A percentile compares a stretch with the other conserved stretches of the same genome.
phyloP scores from a whole-genome alignment of 2,113 vertebrate species.

The Clarias macrocephalus region DNA sequence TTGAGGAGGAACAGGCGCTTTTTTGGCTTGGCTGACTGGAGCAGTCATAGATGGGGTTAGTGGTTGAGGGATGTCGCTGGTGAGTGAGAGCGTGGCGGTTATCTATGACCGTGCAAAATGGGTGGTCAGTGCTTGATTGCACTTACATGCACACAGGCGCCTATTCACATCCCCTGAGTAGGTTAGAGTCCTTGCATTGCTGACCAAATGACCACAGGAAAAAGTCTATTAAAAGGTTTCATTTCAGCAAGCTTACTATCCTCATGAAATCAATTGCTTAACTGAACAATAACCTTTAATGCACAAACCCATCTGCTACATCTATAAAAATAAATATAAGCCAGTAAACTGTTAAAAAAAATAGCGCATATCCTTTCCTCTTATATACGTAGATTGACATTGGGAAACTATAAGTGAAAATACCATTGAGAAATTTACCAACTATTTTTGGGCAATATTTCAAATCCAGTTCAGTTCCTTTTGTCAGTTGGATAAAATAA shows the following conservation, averaged over 20 bases:
- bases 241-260: background rate
- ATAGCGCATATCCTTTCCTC: background rate
- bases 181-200: conserved; percentile 4
- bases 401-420: background rate
- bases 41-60: conserved; percentile 15
- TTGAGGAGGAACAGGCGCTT: conserved; percentile 3
- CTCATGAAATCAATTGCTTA: conserved; percentile 25
- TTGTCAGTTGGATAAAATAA: conserved; percentile 6
- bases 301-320: background rate
- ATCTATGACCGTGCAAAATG: conserved; percentile 24
- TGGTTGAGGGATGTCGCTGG: conserved; percentile 7
- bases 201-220: conserved; percentile 35
- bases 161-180: conserved; percentile 17
- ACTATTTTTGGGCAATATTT: background rate
- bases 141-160: conserved; percentile 10
- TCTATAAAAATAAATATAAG: conserved; percentile 9
- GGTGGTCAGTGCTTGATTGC: conserved; percentile 40
- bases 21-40: conserved; percentile 25
- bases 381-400: background rate
- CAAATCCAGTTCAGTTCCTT: background rate
- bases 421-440: background rate
- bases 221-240: conserved; percentile 31
- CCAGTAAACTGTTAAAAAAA: conserved; percentile 9
- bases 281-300: conserved; percentile 27
- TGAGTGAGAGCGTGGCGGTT: conserved; percentile 25